These are phyloP conservation scores for Cydia splendana DNA, from an alignment of 1,140 invertebrate genomes.

Conservation along the genomic window DNA sequence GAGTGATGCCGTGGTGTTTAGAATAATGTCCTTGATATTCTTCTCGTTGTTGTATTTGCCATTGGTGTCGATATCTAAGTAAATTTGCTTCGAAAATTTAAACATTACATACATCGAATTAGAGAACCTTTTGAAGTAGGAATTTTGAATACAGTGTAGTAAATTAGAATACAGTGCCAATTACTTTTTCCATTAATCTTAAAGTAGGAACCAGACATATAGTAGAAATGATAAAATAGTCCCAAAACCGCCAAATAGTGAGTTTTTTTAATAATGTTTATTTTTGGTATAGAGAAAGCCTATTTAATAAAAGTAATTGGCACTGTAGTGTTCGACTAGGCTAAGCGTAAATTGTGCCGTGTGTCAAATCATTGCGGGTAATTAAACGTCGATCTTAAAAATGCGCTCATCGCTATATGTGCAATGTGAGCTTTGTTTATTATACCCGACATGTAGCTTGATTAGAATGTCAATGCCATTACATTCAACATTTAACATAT, in stretches of 20 bases:
- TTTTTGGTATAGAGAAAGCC: background rate
- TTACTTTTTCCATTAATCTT: slow-evolving; percentile 4
- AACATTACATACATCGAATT: slow-evolving; percentile 75
- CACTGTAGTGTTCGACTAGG: slow-evolving; percentile 8
- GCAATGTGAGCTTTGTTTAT: slow-evolving; percentile 14
- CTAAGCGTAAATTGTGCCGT: slow-evolving; percentile 21
- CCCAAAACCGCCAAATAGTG: background rate
- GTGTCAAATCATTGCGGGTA: background rate
- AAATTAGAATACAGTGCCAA: slow-evolving; percentile 17
- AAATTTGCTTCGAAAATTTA: slow-evolving; percentile 55
- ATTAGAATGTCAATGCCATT: slow-evolving; percentile 7
- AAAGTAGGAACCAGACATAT: background rate
- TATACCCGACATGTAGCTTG: background rate
- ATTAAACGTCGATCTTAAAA: background rate
- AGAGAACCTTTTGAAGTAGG: slow-evolving; percentile 57
- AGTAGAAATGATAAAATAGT: background rate
- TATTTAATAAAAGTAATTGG: slow-evolving; percentile 4
- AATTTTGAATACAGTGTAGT: slow-evolving; percentile 47
- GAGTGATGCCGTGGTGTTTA: slow-evolving; percentile 59
- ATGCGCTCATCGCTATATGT: background rate
- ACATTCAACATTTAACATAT: background rate
- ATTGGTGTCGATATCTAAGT: slow-evolving; percentile 59
- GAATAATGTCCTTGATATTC: slow-evolving; percentile 53
- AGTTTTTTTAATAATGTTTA: background rate
- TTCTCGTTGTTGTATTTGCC: slow-evolving; percentile 68